Base-by-base conservation (phyloP, 30 jellyfish, hydroid and myxozoan species). In the Cassiopea xamachana region DNA sequence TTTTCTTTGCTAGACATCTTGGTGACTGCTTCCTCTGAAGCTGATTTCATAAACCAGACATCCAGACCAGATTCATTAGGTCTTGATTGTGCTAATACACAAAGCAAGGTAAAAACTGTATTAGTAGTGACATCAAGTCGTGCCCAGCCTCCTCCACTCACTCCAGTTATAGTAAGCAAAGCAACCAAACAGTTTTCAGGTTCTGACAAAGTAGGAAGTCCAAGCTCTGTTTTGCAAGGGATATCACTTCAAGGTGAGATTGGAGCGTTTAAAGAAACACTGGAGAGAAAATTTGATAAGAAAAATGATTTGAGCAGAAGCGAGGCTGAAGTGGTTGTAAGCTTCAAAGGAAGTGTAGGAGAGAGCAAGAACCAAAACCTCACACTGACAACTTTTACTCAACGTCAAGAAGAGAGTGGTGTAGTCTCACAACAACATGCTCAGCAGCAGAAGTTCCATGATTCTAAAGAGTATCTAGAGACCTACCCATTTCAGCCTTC, bases 191-290 rank as follows among this genome's bases (percentile, higher is more conserved):
- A 60, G 87, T 46, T 80, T 18, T n/a, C 15, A 45, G 77, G 14
- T 46, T 19, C 85, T 48, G 86, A 51, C 1, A 79, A 59, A 58
- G 51, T 73, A 6, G 83, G 87, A 43, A 77, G 83, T 69, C 86
- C 91, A 2, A 88, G 90, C 17, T 82, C 95, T 47, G 73, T 80
- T 2, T 45, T 88, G 61, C 73, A 88, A 88, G 95, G 95, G 27
- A 88, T 88, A 4, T 88, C 95, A 27, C 85, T 88, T 1, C 95
- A 88, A 69, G 83, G 95, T 27, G 95, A 88, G 87, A 88, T 88
- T 46, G 95, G 95, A 15, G 95, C 95, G 15, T 88, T 88, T 59
- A 59, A 59, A 76, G 82, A 79, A 49, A 74, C 75, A 27, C 85
- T 67, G 13, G 95, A 79, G 60, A 88, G 88, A 75, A 72, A 90